These are phyloP conservation scores for Actinemys pallida DNA, from an alignment of 2,113 vertebrate species.

Conservation along the genomic window DNA sequence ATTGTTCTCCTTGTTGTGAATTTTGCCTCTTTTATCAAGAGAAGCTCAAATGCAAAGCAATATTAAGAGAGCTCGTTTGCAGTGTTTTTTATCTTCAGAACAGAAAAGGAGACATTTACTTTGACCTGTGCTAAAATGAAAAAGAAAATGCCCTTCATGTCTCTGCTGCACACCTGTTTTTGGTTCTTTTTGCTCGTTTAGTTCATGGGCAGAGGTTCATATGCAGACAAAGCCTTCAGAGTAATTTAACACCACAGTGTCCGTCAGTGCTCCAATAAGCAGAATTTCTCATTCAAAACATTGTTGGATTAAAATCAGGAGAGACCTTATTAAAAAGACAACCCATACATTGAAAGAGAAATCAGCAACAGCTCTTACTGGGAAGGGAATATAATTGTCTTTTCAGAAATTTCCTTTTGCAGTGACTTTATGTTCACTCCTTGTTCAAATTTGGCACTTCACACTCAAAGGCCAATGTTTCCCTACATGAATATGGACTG, in stretches of 20 bases:
- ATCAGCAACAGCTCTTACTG: not conserved
- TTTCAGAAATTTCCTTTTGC: not conserved
- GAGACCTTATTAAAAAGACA: conserved; percentile 31
- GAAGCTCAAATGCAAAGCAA: not conserved
- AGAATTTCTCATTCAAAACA: conserved; percentile 43
- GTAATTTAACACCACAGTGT: conserved; percentile 1
- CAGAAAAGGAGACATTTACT: not conserved
- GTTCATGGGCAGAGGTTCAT: not conserved
- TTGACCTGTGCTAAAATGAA: not conserved
- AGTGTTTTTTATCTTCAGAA: not conserved
- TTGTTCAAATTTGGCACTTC: conserved; percentile 30
- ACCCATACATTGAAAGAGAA: conserved; percentile 7
- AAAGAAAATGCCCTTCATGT: not conserved
- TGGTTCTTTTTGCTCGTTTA: conserved; percentile 3
- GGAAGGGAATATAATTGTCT: not conserved
- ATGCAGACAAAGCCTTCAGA: not conserved
- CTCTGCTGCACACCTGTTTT: not conserved
- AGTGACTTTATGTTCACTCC: not conserved
- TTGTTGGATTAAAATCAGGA: not conserved
- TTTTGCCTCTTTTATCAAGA: not conserved
- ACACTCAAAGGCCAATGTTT: not conserved
- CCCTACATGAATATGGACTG: not conserved
- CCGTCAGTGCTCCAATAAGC: conserved; percentile 6
- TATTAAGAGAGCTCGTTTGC: not conserved
- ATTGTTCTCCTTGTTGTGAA: not conserved